phyloP scores from a whole-genome alignment of 2,888 invertebrate genomes.

The Macaria notata region DNA sequence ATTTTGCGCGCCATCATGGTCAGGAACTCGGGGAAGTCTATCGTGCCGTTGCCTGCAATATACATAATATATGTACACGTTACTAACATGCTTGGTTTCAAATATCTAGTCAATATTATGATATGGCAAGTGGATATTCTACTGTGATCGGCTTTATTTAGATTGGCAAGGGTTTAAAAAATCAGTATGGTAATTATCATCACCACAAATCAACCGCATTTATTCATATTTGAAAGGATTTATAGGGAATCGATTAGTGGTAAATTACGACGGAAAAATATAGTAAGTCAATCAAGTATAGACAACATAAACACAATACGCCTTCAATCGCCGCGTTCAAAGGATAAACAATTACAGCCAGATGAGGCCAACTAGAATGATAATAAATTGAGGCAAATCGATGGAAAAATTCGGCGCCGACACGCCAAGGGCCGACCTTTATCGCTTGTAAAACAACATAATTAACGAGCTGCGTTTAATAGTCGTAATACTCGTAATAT shows the following conservation, averaged over 20 bases:
- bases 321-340: conserved; percentile 9
- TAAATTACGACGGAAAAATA: not conserved
- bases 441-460: conserved; percentile 21
- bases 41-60: conserved; percentile 97
- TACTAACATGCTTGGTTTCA: too few species aligned
- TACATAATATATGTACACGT: not conserved
- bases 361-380: conserved; percentile 25
- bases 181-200: not conserved
- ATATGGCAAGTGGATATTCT: too few species aligned
- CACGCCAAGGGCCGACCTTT: conserved; percentile 16
- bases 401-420: conserved; percentile 20
- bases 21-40: conserved; percentile 99
- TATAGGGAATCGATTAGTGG: conserved; percentile 1
- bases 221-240: conserved; percentile 4
- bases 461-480: conserved; percentile 7
- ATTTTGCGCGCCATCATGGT: conserved; percentile 99
- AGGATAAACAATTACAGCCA: conserved; percentile 24
- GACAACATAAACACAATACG: conserved; percentile 24
- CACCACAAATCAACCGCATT: not conserved
- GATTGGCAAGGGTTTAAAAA: not conserved
- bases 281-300: conserved; percentile 21
- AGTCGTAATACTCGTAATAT: too few species aligned
- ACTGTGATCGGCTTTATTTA: not conserved
- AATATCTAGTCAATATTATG: too few species aligned
- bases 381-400: conserved; percentile 18